phyloP scores from a whole-genome alignment of 1,140 invertebrate genomes.

The Dolichoris vasculosae region DNA sequence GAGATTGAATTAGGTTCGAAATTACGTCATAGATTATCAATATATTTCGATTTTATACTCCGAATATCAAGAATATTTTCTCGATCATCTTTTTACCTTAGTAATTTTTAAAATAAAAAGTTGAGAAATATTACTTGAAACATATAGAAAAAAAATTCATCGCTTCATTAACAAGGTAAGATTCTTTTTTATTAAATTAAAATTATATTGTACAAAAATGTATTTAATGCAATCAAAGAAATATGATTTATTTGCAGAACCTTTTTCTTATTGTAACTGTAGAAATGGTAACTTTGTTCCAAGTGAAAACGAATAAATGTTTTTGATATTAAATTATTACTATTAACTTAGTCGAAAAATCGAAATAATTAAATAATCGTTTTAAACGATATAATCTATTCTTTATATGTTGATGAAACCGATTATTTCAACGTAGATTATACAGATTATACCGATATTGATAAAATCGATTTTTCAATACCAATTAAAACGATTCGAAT shows the following conservation, averaged over 20 bases:
- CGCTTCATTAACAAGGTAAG: too few species aligned
- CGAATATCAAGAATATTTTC: neutral
- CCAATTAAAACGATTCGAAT: neutral
- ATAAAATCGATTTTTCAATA: neutral
- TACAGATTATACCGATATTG: neutral
- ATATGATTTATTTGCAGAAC: too few species aligned
- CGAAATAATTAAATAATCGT: constrained; percentile 12
- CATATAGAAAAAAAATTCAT: too few species aligned
- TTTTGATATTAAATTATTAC: neutral
- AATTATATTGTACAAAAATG: too few species aligned
- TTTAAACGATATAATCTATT: neutral
- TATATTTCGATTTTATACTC: neutral
- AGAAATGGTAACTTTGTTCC: too few species aligned
- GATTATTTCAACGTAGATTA: neutral
- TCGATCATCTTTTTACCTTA: neutral
- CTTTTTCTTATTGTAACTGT: too few species aligned
- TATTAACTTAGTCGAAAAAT: neutral
- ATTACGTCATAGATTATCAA: neutral
- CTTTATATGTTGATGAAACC: neutral
- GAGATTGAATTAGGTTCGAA: neutral
- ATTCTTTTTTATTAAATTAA: too few species aligned
- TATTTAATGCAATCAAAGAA: too few species aligned
- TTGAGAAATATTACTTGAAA: neutral
- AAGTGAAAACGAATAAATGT: neutral
- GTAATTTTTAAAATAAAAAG: neutral